phyloP scores from a whole-genome alignment of 2,888 invertebrate species.

The Hipparchia semele region DNA sequence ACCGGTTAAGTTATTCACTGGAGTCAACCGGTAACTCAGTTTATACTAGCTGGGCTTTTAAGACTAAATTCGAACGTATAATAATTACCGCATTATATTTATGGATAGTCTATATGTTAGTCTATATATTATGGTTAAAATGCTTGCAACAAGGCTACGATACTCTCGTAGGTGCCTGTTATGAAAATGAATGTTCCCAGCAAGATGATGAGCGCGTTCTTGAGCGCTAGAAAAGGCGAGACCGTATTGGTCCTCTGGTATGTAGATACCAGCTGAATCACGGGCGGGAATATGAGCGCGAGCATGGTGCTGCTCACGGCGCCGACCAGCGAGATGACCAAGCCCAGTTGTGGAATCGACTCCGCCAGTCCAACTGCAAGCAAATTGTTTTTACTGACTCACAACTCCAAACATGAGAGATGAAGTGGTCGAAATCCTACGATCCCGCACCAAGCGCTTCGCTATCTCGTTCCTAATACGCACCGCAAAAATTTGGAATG shows the following conservation, averaged over 20 bases:
- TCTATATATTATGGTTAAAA: constrained; percentile 21
- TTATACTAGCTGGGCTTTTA: too few relatives aligned
- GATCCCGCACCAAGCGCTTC: too few relatives aligned
- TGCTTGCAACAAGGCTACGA: constrained; percentile 81
- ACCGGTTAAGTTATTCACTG: too few relatives aligned
- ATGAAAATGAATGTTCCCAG: constrained; percentile 87
- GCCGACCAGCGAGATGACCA: constrained; percentile 96
- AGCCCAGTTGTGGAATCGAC: constrained; percentile 91
- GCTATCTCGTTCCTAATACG: too few relatives aligned
- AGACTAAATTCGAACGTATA: too few relatives aligned
- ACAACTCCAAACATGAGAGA: too few relatives aligned
- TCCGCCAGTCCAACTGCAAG: constrained; percentile 91
- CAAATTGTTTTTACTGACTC: background rate
- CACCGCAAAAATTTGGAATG: too few relatives aligned
- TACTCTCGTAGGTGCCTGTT: constrained; percentile 90
- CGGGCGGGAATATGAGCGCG: constrained; percentile 94
- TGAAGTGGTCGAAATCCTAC: too few relatives aligned
- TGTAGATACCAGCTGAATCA: constrained; percentile 90
- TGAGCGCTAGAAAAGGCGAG: constrained; percentile 70
- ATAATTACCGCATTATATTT: too few relatives aligned
- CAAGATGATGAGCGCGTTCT: constrained; percentile 85
- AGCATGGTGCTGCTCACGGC: constrained; percentile 94
- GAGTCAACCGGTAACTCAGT: too few relatives aligned
- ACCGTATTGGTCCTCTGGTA: constrained; percentile 83
- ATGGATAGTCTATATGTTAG: too few relatives aligned